Base-by-base conservation (phyloP, 2,113 vertebrate genomes). In the Trichomycterus rosablanca region DNA sequence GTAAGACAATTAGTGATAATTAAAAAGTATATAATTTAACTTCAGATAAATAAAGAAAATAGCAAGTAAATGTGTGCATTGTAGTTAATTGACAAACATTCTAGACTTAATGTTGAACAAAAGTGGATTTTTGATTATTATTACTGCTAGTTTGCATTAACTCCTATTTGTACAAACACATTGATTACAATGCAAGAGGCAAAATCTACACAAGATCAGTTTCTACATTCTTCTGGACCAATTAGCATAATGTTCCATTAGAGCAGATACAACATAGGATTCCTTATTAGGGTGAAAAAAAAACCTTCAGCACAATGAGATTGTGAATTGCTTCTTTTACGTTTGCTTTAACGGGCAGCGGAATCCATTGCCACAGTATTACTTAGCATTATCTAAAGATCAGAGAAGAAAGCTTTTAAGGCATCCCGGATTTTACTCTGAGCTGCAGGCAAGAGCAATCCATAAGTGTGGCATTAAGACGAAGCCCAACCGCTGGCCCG, bases 391-490 rank as follows among this genome's bases (percentile, higher is more conserved):
- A 63, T 69, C 37, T 48, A 23, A 74, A 54, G 37, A 56, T 53
- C 64, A 44, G 14, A 49, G 26, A 58, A 59, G 24, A 75, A 63
- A 46, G 34, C 59, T 76, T 61, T 61, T 16, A 70, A 58, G 68
- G 63, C 66, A 45, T 32, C 46, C 32, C 49, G 24, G 34, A 43
- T 34, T 68, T 74, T 65, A 63, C 56, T 71, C 26, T 40, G 15
- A 19, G 49, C 67, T 73, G 59, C 55, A 71, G 61, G 76, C 56
- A 52, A 62, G 45, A 35, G 55, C 52, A 69, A 80, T 80, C 72
- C 69, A 73, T 77, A 68, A 79, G 37, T 61, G 61, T 66, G 74
- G 71, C 71, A 77, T 73, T 78, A 72, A 73, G 61, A 66, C 62
- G 73, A 72, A 70, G 74, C 62, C 68, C 61, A 73, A 62, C 59